Percentiles rank a stretch among this genome's conserved stretches.
phyloP scores from a whole-genome alignment of 2,888 invertebrate species.

The Trichopria drosophilae region DNA sequence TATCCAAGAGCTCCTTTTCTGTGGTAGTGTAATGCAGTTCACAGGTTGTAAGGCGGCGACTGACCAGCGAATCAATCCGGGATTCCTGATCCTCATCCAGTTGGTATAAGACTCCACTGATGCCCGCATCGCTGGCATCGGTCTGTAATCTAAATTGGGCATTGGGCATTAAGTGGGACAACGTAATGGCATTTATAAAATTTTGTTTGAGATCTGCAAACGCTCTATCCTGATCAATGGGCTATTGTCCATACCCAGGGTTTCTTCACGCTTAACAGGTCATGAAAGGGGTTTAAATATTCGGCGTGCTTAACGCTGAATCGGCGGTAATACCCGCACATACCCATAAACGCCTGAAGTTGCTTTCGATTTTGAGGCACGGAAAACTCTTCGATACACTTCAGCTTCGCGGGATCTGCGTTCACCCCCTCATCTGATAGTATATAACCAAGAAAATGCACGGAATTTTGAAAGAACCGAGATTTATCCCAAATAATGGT shows the following conservation, averaged over 20 bases:
- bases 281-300: not conserved
- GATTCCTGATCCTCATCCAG: not conserved
- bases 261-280: not conserved
- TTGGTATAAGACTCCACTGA: not conserved
- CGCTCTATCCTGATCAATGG: not conserved
- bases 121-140: not conserved
- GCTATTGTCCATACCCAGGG: not conserved
- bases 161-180: not conserved
- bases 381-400: not conserved
- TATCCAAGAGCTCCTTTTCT: not conserved
- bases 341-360: conserved; percentile 1
- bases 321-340: conserved; percentile 4
- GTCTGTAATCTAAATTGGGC: not conserved
- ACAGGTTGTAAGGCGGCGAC: not conserved
- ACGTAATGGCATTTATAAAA: not conserved
- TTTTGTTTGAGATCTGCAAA: not conserved
- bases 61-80: not conserved
- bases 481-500: conserved; percentile 3
- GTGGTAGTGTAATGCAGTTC: not conserved
- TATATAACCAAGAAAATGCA: not conserved
- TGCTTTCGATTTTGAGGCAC: not conserved
- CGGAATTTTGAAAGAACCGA: not conserved
- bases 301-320: not conserved
- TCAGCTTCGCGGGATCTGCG: no score
- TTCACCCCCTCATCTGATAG: conserved; percentile 3